Evolutionary conservation across 2,797 vertebrate genomes (phyloP).

Genomic region (Pipistrellus pygmaeus): DNA sequence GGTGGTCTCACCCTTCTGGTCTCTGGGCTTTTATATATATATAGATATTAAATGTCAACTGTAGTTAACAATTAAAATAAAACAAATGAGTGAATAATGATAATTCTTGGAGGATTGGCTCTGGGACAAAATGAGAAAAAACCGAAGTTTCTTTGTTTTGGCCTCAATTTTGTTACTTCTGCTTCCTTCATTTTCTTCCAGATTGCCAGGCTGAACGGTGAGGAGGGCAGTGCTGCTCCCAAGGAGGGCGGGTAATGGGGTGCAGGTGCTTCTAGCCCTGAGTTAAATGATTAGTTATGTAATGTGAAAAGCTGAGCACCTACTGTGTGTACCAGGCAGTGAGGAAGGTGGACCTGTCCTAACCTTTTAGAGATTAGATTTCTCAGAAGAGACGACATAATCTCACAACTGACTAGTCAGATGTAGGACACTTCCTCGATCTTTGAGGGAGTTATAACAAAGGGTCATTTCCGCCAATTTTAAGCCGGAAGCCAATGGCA

Average conservation of each 20-base stretch:
- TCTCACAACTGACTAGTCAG: background rate
- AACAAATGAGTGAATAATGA: accelerated
- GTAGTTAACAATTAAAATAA: background rate
- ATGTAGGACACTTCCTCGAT: no score
- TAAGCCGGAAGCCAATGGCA: background rate
- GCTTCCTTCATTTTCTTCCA: background rate
- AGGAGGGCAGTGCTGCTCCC: no score
- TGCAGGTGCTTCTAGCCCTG: no score
- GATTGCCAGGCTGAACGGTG: background rate
- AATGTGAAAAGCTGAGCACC: background rate
- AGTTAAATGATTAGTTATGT: background rate
- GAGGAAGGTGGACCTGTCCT: accelerated
- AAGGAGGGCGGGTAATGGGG: background rate
- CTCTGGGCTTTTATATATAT: no score
- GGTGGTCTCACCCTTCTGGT: no score
- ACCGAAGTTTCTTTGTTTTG: accelerated
- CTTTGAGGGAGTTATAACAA: background rate
- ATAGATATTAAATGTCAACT: background rate
- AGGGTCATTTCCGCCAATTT: background rate
- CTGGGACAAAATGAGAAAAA: background rate
- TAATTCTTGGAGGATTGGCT: background rate
- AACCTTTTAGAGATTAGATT: background rate
- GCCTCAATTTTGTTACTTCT: background rate
- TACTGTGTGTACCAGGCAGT: background rate
- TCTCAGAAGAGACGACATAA: background rate